Conservation (phyloP, 2,888 invertebrate species). For the Trissonchulus latispiculum region DNA sequence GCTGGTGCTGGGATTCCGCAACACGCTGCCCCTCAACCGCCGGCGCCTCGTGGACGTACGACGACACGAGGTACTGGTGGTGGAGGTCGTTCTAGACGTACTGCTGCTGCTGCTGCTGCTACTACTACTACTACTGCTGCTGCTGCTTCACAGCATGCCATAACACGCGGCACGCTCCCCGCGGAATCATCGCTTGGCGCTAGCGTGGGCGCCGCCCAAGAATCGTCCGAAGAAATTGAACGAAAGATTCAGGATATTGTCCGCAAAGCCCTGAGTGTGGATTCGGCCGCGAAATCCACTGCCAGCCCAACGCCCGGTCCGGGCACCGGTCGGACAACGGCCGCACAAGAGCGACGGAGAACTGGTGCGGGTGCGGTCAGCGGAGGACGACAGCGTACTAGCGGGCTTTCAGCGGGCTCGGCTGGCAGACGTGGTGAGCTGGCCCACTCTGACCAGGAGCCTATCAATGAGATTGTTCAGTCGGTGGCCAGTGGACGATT, state of each 20-base stretch:
- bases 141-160: neutral
- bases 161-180: neutral
- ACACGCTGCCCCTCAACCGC: too few species aligned
- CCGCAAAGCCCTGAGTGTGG: slow-evolving; percentile 29
- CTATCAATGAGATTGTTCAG: neutral
- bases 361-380: neutral
- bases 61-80: too few species aligned
- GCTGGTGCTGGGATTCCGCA: too few species aligned
- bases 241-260: slow-evolving; percentile 28
- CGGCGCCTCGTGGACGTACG: too few species aligned
- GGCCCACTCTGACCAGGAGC: neutral
- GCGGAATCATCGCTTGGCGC: neutral
- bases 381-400: neutral
- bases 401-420: neutral
- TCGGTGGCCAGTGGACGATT: neutral
- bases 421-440: neutral
- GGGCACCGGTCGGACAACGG: neutral
- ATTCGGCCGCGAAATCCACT: slow-evolving; percentile 23
- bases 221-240: slow-evolving; percentile 21
- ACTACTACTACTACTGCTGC: too few species aligned
- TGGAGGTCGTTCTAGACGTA: too few species aligned
- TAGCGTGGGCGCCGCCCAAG: neutral
- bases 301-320: slow-evolving; percentile 13
- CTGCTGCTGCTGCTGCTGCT: too few species aligned
- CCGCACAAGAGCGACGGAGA: neutral